Percentiles rank a stretch among this genome's conserved stretches.
phyloP scores from a whole-genome alignment of 2,888 invertebrate genomes.

The Zaprionus bogoriensis region DNA sequence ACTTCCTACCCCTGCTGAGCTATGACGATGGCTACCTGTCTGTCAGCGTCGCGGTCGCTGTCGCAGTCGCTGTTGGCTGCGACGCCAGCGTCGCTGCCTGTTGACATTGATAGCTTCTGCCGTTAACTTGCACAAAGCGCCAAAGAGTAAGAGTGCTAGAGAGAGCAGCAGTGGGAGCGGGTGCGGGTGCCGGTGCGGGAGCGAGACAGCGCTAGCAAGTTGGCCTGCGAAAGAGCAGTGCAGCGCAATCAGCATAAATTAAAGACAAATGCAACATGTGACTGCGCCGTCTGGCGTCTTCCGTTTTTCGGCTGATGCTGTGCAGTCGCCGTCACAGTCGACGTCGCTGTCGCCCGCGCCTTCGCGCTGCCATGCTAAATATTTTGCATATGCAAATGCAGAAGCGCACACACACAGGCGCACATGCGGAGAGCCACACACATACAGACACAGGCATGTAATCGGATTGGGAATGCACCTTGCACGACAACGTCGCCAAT shows the following conservation, averaged over 20 bases:
- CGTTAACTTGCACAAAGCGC: slow-evolving; percentile 66
- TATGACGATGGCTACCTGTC: slow-evolving; percentile 47
- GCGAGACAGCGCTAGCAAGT: slow-evolving; percentile 3
- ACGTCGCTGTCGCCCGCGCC: slow-evolving; percentile 32
- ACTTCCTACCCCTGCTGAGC: slow-evolving; percentile 69
- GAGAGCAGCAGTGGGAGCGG: background rate
- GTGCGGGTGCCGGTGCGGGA: slow-evolving; percentile 4
- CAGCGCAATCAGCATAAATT: slow-evolving; percentile 68
- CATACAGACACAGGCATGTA: slow-evolving; percentile 6
- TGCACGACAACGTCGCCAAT: slow-evolving; percentile 66
- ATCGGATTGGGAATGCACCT: slow-evolving; percentile 66
- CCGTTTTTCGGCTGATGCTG: slow-evolving; percentile 59
- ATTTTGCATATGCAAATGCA: slow-evolving; percentile 74
- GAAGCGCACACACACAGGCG: slow-evolving; percentile 11
- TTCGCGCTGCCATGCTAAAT: too few species aligned
- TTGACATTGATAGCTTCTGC: slow-evolving; percentile 74
- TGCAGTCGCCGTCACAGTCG: slow-evolving; percentile 19
- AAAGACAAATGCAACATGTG: slow-evolving; percentile 75
- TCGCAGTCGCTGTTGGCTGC: slow-evolving; percentile 9
- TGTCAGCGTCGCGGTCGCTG: slow-evolving; percentile 36
- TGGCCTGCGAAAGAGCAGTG: slow-evolving; percentile 33
- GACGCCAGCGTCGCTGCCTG: slow-evolving; percentile 41
- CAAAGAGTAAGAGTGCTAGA: slow-evolving; percentile 31
- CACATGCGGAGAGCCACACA: slow-evolving; percentile 1
- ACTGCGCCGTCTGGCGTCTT: slow-evolving; percentile 57